A percentile compares a stretch with the other conserved stretches of the same genome.
phyloP scores from a whole-genome alignment of 2,113 vertebrate species.

The Zapornia atra region DNA sequence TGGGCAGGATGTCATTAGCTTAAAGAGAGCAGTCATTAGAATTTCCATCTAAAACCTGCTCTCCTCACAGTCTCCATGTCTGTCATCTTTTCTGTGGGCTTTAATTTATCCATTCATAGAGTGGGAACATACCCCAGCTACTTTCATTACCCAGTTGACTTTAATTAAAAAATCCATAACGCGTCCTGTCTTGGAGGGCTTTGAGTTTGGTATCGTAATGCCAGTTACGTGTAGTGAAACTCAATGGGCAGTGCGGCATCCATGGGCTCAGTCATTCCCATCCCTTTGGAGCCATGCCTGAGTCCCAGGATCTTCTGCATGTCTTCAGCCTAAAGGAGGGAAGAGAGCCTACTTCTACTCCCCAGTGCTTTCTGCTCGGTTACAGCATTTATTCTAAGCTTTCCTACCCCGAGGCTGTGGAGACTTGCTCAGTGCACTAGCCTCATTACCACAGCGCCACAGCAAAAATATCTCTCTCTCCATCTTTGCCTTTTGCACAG shows the following conservation, averaged over 20 bases:
- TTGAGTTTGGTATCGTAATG: neutral
- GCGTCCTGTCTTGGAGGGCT: conserved; percentile 15
- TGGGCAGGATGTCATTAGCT: conserved; percentile 11
- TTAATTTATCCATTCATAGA: neutral
- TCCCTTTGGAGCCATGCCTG: neutral
- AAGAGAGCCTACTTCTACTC: neutral
- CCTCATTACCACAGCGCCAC: neutral
- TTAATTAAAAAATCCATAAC: conserved; percentile 25
- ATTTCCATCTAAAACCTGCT: neutral
- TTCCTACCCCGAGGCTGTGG: neutral
- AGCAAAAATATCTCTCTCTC: neutral
- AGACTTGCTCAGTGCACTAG: neutral
- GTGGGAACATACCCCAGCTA: neutral
- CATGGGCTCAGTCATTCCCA: neutral
- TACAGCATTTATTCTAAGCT: conserved; percentile 22
- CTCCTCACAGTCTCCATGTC: neutral
- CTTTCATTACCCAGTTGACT: neutral
- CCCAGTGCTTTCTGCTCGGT: conserved; percentile 13
- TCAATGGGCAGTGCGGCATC: neutral
- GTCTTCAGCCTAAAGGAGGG: neutral
- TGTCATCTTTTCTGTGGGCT: neutral
- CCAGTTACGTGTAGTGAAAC: accelerated
- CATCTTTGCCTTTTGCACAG: neutral
- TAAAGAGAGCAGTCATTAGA: conserved; percentile 15
- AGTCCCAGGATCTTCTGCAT: neutral